Conservation (phyloP, 2,113 vertebrate species). For the Chinchilla lanigera region DNA sequence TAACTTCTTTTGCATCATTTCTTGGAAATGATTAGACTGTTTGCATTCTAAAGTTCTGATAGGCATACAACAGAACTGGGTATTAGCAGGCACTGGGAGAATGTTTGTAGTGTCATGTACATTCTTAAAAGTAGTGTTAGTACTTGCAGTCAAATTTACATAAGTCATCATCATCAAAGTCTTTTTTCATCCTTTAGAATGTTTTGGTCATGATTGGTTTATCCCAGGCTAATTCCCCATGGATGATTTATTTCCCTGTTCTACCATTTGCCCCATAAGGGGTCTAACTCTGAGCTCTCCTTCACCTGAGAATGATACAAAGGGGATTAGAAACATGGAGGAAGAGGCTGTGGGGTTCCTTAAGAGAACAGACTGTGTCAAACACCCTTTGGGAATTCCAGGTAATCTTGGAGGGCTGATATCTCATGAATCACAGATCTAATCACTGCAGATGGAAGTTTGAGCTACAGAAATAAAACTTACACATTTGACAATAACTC, state of each 20-base stretch:
- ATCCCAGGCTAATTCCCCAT: neutral
- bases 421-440: neutral
- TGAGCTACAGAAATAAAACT: neutral
- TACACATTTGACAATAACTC: no score
- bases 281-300: neutral
- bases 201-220: neutral
- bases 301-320: neutral
- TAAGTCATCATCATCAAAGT: neutral
- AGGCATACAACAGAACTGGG: neutral
- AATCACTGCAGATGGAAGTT: neutral
- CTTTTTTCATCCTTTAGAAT: neutral
- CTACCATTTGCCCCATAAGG: fast-evolving
- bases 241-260: neutral
- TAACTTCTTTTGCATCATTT: neutral
- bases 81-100: neutral
- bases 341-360: neutral
- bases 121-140: neutral
- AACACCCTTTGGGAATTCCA: neutral
- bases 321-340: neutral
- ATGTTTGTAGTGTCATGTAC: neutral
- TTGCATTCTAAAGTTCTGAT: neutral
- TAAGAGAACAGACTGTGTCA: neutral
- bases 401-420: neutral
- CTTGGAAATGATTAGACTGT: neutral
- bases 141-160: neutral